Conservation (phyloP, 2,888 invertebrate species). For the Aromia moschata region DNA sequence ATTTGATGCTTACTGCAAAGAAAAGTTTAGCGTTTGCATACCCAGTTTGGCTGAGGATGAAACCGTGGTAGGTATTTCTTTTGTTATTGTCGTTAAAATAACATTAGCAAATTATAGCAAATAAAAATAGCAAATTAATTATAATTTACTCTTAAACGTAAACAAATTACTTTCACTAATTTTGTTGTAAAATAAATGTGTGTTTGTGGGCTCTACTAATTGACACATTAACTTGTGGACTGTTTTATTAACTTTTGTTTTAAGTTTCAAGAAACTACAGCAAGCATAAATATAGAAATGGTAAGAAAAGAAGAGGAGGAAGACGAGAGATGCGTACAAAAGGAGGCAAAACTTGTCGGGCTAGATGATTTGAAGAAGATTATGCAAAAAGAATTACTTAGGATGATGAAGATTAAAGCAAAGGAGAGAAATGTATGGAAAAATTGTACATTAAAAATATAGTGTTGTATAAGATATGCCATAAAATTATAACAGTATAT, state of each 20-base stretch:
- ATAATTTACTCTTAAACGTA: too few relatives aligned
- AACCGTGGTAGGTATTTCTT: not conserved
- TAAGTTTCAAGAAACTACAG: not conserved
- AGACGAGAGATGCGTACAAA: not conserved
- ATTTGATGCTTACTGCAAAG: conserved; percentile 54
- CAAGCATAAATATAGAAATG: not conserved
- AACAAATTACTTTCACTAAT: too few relatives aligned
- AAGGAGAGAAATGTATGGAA: conserved; percentile 10
- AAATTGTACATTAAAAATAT: not conserved
- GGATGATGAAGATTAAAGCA: not conserved
- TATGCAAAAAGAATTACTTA: conserved; percentile 6
- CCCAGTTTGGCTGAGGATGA: conserved; percentile 22
- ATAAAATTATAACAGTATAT: too few relatives aligned
- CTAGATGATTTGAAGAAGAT: conserved; percentile 4
- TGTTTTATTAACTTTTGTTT: too few relatives aligned
- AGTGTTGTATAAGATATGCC: too few relatives aligned
- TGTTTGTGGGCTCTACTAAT: too few relatives aligned
- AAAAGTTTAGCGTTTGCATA: conserved; percentile 44
- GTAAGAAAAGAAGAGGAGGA: not conserved
- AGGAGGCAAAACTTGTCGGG: not conserved
- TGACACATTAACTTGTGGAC: too few relatives aligned
- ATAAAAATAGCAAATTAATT: too few relatives aligned
- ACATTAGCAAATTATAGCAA: too few relatives aligned
- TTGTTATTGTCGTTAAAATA: too few relatives aligned
- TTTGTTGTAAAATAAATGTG: too few relatives aligned